Evolutionary conservation across 2,888 invertebrate species (phyloP), one percentile per base, ranked within the genome.

Genomic region (Pinctada fucata): DNA sequence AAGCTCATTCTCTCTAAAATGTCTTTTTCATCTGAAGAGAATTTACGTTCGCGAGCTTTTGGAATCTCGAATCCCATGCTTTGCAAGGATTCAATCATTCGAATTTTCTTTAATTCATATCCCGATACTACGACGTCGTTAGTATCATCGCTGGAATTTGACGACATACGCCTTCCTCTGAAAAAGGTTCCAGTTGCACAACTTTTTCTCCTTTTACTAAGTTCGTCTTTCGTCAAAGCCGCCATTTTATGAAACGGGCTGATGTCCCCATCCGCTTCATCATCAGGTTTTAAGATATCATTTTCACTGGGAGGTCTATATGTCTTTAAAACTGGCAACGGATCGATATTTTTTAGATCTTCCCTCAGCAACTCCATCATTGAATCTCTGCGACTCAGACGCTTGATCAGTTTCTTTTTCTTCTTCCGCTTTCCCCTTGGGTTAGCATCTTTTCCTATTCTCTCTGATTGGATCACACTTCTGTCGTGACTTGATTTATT

Each of bases 291-390:
- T 49, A 48, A 65, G 3, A 49, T 66, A 45, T 74, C 76, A 51
- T 52, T 51, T 8, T 52, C 76, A 50, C 72, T 58, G 8, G 76
- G 72, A 8, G 72, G 51, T 10, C 76, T 58, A 48, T 72, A 65
- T 16, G 72, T 65, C 52, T 66, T 64, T 10, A 77, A 8, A 16
- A 72, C 76, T 47, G 76, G 76, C 5, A 77, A 70, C 6, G 76
- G 64, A 31, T 77, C 76, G 47, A 84, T 31, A 45, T 83, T 83
- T 48, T 79, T 76, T 1, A 85, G 70, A 51, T 85, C 84, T 6
- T 81, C 81, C 6, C 84, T 76, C 6, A 85, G 69, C 0, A 74
- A 58, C 47, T 76, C 77, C 65, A 85, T 71, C 84, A 85, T 83
- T 0, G 85, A 83, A 45, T 83, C 76, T 31, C 76, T 64, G 13